These are phyloP conservation scores for Merops nubicus DNA, from an alignment of 2,113 vertebrate species.

Conservation along the genomic window DNA sequence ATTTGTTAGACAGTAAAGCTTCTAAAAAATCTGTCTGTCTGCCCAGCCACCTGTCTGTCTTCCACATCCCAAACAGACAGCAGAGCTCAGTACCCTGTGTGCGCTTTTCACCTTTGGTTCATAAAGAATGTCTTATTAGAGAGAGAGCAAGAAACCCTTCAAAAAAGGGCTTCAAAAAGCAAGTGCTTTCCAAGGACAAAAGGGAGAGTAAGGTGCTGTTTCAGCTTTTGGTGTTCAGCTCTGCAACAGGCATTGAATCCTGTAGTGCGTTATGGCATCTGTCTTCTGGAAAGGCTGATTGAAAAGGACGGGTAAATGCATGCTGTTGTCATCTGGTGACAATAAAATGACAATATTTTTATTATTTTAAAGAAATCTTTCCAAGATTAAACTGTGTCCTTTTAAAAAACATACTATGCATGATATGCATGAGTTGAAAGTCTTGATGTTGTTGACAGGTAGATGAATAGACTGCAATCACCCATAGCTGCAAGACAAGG, in stretches of 20 bases:
- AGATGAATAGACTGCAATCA: not conserved
- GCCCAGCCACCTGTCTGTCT: not conserved
- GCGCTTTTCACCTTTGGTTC: not conserved
- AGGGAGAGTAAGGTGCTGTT: not conserved
- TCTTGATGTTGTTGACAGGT: not conserved
- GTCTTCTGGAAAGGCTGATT: not conserved
- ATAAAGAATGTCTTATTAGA: not conserved
- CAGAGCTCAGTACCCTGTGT: not conserved
- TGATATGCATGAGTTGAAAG: not conserved
- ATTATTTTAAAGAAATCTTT: conserved; percentile 3
- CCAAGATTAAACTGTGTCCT: not conserved
- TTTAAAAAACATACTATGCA: not conserved
- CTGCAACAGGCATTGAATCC: not conserved
- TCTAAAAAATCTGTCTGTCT: not conserved
- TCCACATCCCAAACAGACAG: not conserved
- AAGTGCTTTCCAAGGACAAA: not conserved
- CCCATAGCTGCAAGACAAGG: not conserved
- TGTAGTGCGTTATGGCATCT: not conserved
- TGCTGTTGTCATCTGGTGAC: not conserved
- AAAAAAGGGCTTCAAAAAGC: not conserved
- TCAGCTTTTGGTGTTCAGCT: not conserved
- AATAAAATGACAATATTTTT: not conserved
- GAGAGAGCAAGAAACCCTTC: not conserved
- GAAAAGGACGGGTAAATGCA: not conserved
- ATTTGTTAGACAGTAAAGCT: not conserved